Base-by-base conservation (phyloP, 2,113 vertebrate genomes). In the Murina feae region DNA sequence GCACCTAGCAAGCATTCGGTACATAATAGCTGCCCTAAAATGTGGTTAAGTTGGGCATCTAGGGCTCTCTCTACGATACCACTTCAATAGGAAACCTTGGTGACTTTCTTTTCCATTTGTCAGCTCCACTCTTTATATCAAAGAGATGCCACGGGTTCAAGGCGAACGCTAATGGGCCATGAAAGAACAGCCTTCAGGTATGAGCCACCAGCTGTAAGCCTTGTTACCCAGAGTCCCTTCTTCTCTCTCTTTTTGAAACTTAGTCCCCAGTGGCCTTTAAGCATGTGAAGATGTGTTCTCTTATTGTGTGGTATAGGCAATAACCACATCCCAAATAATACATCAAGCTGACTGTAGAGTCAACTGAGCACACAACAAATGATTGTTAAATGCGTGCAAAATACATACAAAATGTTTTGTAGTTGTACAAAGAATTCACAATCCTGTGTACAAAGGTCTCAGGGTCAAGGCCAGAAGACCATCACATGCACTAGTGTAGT, bases 161-260 rank as follows among this genome's bases (percentile, higher is more conserved):
- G 89, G 60, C 47, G 66, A 90, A 39, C 92, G 51, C 89, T 90
- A 78, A 78, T 47, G 65, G 71, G 81, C 53, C 39, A 16, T 25
- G 60, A 90, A 78, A 60, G 72, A 93, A 72, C 47, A 89, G 78
- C 35, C 92, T 95, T 74, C 25, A 78, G 68, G 63, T 90, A 32
- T 47, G 47, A 90, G 66, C 72, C 74, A 63, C 74, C 80, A 92
- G 25, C 58, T 90, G 58, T 55, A 23, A 42, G 5, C 30, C 53
- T 89, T 35, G 18, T 37, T 51, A 7, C 20, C 47, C 35, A 44
- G 10, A 4, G 5, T 74, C 32, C 3, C 39, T 55, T 39, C n/a
- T 16, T 25, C 20, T 51, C 18, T 42, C 16, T 55, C 30, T 47
- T 18, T 78, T 32, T 79, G 17, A 21, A 63, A 44, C 11, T 81